Evolutionary conservation across 2,797 vertebrate genomes (phyloP), one percentile per base, ranked within the genome.

Genomic region (Helostoma temminkii): DNA sequence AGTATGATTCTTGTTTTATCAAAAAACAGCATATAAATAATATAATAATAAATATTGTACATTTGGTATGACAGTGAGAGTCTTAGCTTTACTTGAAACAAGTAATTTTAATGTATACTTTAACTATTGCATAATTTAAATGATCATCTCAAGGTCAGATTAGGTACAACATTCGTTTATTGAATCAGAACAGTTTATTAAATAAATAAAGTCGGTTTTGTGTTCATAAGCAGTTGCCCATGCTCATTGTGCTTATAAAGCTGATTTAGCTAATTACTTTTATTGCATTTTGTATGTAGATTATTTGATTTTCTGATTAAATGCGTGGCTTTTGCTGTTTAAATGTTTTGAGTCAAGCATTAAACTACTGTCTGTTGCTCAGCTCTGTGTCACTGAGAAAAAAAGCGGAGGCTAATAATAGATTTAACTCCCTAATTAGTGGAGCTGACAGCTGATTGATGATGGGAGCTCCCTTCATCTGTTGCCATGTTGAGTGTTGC

Each of bases 401-500:
- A 62, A n/a, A n/a, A n/a, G n/a, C n/a, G n/a, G 60, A 76, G 58
- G 46, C 84, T 76, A 79, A 89, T 49, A 87, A 88, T 89, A 90
- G 71, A 69, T 71, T 79, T 71, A 81, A 80, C 60, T 76, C 56
- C 32, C n/a, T 74, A 72, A 86, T 88, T 78, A 82, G 60, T 61
- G 42, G 49, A 26, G 73, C 54, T 86, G 88, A 89, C 82, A 80
- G 82, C 63, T 73, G 84, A 88, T 73, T 75, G 65, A 84, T 48
- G 71, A 74, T 26, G 58, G 21, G 0, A 2, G 30, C 56, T 54
- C 41, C 66, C 36, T 67, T 82, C 58, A 78, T 73, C 62, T 61
- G 56, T 45, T 53, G 54, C 70, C 56, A 66, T 28, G 41, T 0
- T 52, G 37, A 28, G 52, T 74, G 63, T 18, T 47, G 65, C 62